A percentile compares a stretch with the other conserved stretches of the same genome.
These are phyloP conservation scores for Malthinus seriepunctatus DNA, from an alignment of 2,888 invertebrate species.

Conservation along the genomic window DNA sequence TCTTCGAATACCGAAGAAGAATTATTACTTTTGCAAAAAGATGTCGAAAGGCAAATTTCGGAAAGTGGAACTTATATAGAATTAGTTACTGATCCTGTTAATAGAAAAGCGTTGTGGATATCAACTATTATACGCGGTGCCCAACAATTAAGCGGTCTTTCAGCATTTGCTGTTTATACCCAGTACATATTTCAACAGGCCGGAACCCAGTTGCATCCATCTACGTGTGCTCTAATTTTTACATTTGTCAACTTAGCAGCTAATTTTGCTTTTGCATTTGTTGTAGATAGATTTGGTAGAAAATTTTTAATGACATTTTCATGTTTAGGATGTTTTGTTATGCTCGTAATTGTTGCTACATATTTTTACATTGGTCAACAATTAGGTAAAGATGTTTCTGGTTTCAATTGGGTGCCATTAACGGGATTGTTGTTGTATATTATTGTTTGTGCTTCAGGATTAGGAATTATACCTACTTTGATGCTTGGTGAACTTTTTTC, in stretches of 20 bases:
- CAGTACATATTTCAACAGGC: conserved; percentile 45
- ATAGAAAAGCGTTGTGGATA: conserved; percentile 41
- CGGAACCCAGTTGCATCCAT: conserved; percentile 39
- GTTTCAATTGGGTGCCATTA: conserved; percentile 44
- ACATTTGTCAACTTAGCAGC: conserved; percentile 31
- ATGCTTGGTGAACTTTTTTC: conserved; percentile 45
- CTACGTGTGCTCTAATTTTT: conserved; percentile 43
- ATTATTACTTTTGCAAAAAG: conserved; percentile 37
- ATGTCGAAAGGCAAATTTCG: conserved; percentile 44
- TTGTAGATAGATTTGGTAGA: conserved; percentile 40
- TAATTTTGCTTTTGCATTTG: conserved; percentile 31
- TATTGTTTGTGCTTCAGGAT: conserved; percentile 31
- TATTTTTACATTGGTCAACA: conserved; percentile 40
- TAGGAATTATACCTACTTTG: conserved; percentile 43
- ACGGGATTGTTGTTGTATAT: conserved; percentile 42
- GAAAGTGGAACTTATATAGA: conserved; percentile 45
- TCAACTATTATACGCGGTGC: conserved; percentile 40
- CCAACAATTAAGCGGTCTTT: conserved; percentile 42
- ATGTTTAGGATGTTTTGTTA: conserved; percentile 32
- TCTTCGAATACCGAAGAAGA: conserved; percentile 39
- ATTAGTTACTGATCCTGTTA: conserved; percentile 38
- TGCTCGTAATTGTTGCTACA: conserved; percentile 26
- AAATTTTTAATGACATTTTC: conserved; percentile 39
- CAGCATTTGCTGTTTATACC: conserved; percentile 40
- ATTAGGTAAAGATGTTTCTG: conserved; percentile 32